Percentiles rank a stretch among this genome's conserved stretches.
These are phyloP conservation scores for Herpetotheres cachinnans DNA, from an alignment of 2,113 vertebrate species.

Conservation along the genomic window DNA sequence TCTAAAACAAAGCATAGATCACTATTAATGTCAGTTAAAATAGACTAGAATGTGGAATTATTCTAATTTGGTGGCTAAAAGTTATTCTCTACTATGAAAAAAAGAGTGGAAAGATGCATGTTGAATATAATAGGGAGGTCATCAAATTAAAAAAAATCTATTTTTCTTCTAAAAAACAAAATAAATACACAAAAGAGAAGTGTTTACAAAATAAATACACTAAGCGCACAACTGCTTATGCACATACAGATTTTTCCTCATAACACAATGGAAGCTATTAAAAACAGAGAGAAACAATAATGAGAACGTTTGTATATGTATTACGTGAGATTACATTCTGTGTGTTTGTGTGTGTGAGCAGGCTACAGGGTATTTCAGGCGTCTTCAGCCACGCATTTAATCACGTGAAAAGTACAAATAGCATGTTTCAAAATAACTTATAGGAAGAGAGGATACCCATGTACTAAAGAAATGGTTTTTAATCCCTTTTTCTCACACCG, in stretches of 20 bases:
- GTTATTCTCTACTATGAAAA: neutral
- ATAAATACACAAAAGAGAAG: neutral
- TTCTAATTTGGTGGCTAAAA: neutral
- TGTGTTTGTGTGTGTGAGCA: neutral
- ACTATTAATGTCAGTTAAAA: neutral
- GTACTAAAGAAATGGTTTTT: neutral
- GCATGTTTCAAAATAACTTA: neutral
- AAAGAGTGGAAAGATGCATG: neutral
- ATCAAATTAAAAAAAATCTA: neutral
- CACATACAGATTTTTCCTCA: neutral
- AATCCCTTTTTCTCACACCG: neutral
- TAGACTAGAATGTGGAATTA: neutral
- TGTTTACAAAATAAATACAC: neutral
- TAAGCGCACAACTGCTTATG: neutral
- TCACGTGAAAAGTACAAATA: neutral
- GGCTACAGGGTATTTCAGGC: constrained; percentile 10
- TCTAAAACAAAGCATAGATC: constrained; percentile 22
- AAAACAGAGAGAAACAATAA: neutral
- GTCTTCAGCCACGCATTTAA: constrained; percentile 35
- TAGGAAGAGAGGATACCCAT: neutral
- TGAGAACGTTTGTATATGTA: neutral
- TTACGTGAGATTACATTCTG: neutral
- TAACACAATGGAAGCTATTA: neutral
- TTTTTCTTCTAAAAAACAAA: neutral
- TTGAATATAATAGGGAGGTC: neutral